Percentiles rank a stretch among this genome's conserved stretches.
Conservation (phyloP, 35 echinoderm and acorn worm species). For the Heliocidaris tuberculata region DNA sequence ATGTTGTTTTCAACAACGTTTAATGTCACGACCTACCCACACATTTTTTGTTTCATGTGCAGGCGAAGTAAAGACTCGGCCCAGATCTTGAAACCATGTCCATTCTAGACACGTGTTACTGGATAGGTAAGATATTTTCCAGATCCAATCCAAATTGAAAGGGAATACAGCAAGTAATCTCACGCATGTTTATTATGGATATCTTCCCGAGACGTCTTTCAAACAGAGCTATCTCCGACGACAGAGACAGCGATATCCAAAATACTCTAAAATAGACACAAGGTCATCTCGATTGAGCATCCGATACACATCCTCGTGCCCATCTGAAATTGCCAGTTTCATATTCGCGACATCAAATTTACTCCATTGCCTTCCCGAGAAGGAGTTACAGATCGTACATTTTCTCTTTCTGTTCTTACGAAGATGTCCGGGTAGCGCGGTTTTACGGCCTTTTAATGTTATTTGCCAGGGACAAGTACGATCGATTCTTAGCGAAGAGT, state of each 20-base stretch:
- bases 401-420: background rate
- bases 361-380: background rate
- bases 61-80: background rate
- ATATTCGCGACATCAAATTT: background rate
- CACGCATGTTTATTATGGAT: background rate
- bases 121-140: background rate
- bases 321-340: background rate
- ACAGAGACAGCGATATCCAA: background rate
- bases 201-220: background rate
- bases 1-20: no score
- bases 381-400: background rate
- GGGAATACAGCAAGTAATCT: background rate
- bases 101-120: background rate
- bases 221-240: background rate
- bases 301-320: background rate
- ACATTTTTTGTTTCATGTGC: background rate
- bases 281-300: background rate
- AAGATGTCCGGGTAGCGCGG: background rate
- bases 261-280: background rate
- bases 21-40: background rate
- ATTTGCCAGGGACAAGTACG: background rate
- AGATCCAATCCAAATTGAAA: background rate
- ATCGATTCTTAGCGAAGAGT: background rate
- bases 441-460: background rate
- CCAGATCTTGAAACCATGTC: background rate